Evolutionary conservation across 23 tunicate genomes (phyloP).

Genomic region (Corella eumyota): DNA sequence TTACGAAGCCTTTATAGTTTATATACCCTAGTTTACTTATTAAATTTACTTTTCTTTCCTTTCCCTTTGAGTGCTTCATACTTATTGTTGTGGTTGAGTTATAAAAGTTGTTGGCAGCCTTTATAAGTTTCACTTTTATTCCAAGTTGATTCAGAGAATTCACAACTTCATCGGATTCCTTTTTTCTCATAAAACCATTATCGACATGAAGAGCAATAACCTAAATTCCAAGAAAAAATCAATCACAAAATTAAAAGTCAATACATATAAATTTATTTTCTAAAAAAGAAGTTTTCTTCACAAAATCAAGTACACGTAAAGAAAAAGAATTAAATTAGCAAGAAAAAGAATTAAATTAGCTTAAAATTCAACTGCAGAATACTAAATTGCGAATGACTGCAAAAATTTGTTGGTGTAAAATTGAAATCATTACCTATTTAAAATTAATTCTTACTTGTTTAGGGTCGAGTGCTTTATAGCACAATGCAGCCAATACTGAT

Average conservation of each 20-base stretch:
- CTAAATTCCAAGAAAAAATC: too few species aligned
- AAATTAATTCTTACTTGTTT: constrained; percentile 48
- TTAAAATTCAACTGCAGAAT: too few species aligned
- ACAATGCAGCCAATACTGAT: constrained; percentile 66
- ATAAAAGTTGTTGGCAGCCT: constrained; percentile 71
- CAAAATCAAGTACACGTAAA: too few species aligned
- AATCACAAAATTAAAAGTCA: too few species aligned
- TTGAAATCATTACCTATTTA: too few species aligned
- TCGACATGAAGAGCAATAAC: constrained; percentile 88
- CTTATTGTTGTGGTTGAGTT: constrained; percentile 68
- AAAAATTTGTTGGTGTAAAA: too few species aligned
- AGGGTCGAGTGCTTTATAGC: constrained; percentile 69
- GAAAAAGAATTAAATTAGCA: too few species aligned
- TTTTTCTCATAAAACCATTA: constrained; percentile 97
- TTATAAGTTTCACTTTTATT: constrained; percentile 49
- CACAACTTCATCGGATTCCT: constrained; percentile 74
- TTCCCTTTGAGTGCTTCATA: constrained; percentile 39
- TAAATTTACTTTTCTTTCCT: constrained; percentile 49
- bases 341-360: too few species aligned
- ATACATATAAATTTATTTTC: too few species aligned
- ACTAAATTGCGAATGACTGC: too few species aligned
- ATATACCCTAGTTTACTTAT: too few species aligned
- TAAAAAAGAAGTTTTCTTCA: too few species aligned
- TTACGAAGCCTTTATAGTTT: neutral
- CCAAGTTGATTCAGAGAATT: constrained; percentile 47